These are phyloP conservation scores for Fistularia tabacaria DNA, from an alignment of 2,797 vertebrate species.

Conservation along the genomic window DNA sequence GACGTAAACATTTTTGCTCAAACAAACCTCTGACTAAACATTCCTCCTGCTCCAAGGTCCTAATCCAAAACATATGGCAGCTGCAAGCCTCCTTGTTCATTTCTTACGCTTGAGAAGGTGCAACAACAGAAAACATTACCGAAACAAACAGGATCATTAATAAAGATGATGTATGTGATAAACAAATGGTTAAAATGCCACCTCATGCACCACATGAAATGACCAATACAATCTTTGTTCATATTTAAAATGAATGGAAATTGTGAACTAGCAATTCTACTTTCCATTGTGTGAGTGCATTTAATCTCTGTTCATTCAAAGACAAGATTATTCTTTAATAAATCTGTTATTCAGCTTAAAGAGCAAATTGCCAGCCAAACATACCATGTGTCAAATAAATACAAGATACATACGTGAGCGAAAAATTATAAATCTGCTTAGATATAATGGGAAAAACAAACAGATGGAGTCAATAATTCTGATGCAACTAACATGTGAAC, in stretches of 20 bases:
- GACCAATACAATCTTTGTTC: too few relatives aligned
- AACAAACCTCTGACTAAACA: background rate
- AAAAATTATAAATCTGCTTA: conserved; percentile 12
- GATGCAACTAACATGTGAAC: conserved; percentile 17
- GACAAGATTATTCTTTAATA: too few relatives aligned
- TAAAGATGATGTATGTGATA: too few relatives aligned
- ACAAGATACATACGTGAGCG: conserved; percentile 13
- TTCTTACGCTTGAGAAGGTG: background rate
- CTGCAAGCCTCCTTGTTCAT: background rate
- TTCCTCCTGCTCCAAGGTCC: background rate
- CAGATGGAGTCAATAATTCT: conserved; percentile 40
- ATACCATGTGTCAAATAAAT: background rate
- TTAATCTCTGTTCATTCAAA: too few relatives aligned
- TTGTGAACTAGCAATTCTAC: too few relatives aligned
- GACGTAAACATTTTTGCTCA: background rate
- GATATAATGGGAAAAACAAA: conserved; percentile 17
- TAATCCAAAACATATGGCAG: conserved; percentile 1
- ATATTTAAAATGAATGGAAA: too few relatives aligned
- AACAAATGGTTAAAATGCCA: too few relatives aligned
- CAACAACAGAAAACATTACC: too few relatives aligned
- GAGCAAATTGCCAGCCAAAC: background rate
- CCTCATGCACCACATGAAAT: too few relatives aligned
- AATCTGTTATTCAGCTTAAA: too few relatives aligned
- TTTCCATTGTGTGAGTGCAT: too few relatives aligned
- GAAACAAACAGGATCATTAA: too few relatives aligned